Conservation (phyloP, 1,140 invertebrate genomes). For the Spodoptera frugiperda region DNA sequence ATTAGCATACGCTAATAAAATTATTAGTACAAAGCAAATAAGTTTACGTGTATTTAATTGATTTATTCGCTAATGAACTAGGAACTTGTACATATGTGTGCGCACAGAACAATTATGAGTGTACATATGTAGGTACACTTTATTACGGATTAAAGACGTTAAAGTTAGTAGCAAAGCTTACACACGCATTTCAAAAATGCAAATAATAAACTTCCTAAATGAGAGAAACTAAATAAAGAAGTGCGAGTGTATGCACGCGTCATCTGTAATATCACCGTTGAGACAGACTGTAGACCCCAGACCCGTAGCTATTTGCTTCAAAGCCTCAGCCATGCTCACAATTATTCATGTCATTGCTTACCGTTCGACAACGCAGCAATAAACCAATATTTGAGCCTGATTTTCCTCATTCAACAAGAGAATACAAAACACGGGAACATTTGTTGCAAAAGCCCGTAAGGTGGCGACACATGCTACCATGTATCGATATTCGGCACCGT, state of each 20-base stretch:
- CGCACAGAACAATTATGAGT: no score
- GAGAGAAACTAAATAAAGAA: not conserved
- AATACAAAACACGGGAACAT: not conserved
- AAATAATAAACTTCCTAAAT: not conserved
- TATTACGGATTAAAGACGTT: no score
- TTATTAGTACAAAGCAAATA: no score
- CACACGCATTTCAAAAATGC: no score
- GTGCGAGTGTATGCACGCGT: not conserved
- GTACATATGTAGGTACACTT: no score
- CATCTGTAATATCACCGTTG: not conserved
- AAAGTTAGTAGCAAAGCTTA: no score
- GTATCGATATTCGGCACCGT: not conserved
- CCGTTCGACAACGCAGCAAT: not conserved
- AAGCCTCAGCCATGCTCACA: constrained; percentile 27
- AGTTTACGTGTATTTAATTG: no score
- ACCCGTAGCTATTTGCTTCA: constrained; percentile 39
- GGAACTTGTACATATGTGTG: no score
- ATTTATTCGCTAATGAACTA: no score
- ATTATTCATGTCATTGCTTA: constrained; percentile 36
- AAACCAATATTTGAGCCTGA: not conserved
- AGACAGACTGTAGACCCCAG: constrained; percentile 17
- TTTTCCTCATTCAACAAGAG: not conserved
- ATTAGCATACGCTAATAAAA: no score
- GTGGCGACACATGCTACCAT: not conserved
- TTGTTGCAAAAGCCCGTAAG: not conserved